Percentiles rank a stretch among this genome's conserved stretches.
These are phyloP conservation scores for Zeuzera pyrina DNA, from an alignment of 2,888 invertebrate genomes.

Conservation along the genomic window DNA sequence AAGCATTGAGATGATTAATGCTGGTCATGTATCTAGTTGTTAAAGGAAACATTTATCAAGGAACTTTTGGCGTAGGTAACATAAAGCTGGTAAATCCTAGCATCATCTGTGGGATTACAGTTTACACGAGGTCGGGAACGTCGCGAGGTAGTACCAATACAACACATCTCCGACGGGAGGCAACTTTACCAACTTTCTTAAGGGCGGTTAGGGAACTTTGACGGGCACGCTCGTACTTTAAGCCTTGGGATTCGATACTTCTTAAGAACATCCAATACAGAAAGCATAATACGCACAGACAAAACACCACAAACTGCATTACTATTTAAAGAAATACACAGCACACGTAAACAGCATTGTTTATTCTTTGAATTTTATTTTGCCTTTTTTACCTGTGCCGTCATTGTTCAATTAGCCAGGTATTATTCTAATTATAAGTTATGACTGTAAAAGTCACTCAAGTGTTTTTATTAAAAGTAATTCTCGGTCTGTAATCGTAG, in stretches of 20 bases:
- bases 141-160: constrained; percentile 33
- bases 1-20: not conserved
- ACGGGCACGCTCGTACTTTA: constrained; percentile 58
- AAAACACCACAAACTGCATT: too few species aligned
- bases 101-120: constrained; percentile 67
- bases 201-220: constrained; percentile 68
- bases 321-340: too few species aligned
- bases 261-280: constrained; percentile 54
- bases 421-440: too few species aligned
- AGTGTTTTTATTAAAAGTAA: too few species aligned
- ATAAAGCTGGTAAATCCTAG: constrained; percentile 62
- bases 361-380: too few species aligned
- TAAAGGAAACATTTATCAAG: constrained; percentile 45
- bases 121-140: constrained; percentile 51
- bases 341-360: too few species aligned
- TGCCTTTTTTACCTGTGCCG: too few species aligned
- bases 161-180: constrained; percentile 58
- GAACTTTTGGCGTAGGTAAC: constrained; percentile 51
- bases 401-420: too few species aligned
- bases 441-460: too few species aligned
- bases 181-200: constrained; percentile 67
- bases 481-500: too few species aligned
- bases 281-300: too few species aligned
- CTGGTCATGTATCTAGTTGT: constrained; percentile 15
- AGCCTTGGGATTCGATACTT: constrained; percentile 64